Conservation (phyloP, 2,113 vertebrate genomes). For the Plestiodon gilberti region DNA sequence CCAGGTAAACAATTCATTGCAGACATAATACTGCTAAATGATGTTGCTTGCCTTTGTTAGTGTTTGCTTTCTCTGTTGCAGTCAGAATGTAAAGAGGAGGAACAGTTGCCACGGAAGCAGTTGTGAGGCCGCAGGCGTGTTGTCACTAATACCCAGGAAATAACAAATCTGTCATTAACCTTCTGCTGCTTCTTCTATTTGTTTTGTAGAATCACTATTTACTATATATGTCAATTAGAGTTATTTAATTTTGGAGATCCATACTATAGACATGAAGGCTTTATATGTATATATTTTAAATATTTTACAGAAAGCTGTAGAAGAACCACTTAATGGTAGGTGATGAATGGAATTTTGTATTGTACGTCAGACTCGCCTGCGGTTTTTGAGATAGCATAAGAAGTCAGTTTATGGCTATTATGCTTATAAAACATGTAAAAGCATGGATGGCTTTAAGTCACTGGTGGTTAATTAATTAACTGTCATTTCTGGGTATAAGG, state of each 20-base stretch:
- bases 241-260: conserved; percentile 74
- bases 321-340: conserved; percentile 86
- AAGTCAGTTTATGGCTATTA: not conserved
- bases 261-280: conserved; percentile 69
- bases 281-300: conserved; percentile 80
- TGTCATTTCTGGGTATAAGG: conserved; percentile 30
- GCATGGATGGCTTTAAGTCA: not conserved
- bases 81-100: not conserved
- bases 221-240: conserved; percentile 73
- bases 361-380: conserved; percentile 46
- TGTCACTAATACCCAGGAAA: conserved; percentile 18
- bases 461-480: not conserved
- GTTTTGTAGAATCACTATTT: conserved; percentile 72
- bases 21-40: not conserved
- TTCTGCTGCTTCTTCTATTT: conserved; percentile 64
- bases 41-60: not conserved
- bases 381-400: conserved; percentile 7
- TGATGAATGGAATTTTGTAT: conserved; percentile 68
- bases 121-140: conserved; percentile 27
- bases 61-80: not conserved
- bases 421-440: not conserved
- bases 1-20: not conserved
- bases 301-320: conserved; percentile 87
- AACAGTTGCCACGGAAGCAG: not conserved
- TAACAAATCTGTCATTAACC: conserved; percentile 42